Evolutionary conservation across 2,888 invertebrate species (phyloP), one percentile per base, ranked within the genome.

Genomic region (Lobophora halterata): DNA sequence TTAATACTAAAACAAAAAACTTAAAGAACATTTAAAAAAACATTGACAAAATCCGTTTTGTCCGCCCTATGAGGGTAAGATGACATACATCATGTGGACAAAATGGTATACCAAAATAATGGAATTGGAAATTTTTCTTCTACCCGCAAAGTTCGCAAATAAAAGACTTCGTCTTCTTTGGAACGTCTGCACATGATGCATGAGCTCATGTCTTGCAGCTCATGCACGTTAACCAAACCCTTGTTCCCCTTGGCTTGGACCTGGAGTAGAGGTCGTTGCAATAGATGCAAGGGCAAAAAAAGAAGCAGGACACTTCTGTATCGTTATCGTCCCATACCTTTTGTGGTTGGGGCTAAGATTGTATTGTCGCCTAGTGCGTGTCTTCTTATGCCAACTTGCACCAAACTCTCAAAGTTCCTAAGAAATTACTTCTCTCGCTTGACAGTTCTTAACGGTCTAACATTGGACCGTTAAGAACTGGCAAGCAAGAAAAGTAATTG

Each of bases 201-300:
- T 36, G 36, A 17, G 18, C 24, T 25, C 32, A 33, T 21, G 6
- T 13, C n/a, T 10, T 10, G 9, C n/a, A n/a, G n/a, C n/a, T n/a
- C n/a, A 18, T 10, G 30, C 54, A 55, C 27, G 9, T 13, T 11
- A 56, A 24, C 52, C 55, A 55, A 21, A 28, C 46, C n/a, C n/a
- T n/a, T n/a, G n/a, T n/a, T 28, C 51, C 49, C 23, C 36, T 36
- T 30, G 52, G 51, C 39, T 49, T 51, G 30, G 51, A 58, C 18
- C 53, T 26, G 14, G 54, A 55, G 31, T 29, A 54, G n/a, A 55
- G 49, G 30, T 52, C 50, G 20, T 53, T 53, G 33, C 49, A 53
- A 37, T 53, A 53, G 32, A 55, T 52, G 50, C 51, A 55, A 31
- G 51, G 30, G 28, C 48, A 47, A 27, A n/a, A n/a, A n/a, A n/a